phyloP scores from a whole-genome alignment of 2,797 vertebrate species.

The Urocyon cinereoargenteus region DNA sequence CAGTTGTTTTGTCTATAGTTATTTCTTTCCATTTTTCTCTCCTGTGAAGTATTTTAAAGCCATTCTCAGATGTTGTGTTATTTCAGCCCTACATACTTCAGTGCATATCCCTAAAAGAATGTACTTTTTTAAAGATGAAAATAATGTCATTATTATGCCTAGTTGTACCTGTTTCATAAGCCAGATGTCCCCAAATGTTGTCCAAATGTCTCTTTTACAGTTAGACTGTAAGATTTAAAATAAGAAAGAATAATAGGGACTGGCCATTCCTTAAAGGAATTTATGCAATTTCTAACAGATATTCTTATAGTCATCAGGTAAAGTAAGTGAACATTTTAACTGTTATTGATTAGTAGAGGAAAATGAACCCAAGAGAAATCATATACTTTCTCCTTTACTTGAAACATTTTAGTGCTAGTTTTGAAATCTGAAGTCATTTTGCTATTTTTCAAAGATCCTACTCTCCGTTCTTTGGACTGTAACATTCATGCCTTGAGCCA shows the following conservation, averaged over 20 bases:
- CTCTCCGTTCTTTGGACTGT: neutral
- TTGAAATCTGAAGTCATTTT: neutral
- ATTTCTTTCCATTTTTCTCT: neutral
- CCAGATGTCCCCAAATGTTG: neutral
- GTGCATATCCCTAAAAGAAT: neutral
- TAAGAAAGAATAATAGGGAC: neutral
- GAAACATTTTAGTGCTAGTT: neutral
- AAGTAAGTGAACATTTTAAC: constrained; percentile 4
- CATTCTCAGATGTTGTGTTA: neutral
- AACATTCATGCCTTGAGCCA: neutral
- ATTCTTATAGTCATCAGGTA: neutral
- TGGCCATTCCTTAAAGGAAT: neutral
- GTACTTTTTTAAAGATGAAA: neutral
- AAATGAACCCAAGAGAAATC: constrained; percentile 1
- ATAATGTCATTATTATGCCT: neutral
- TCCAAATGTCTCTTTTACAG: neutral
- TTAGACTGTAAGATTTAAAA: constrained; percentile 43
- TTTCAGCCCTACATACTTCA: neutral
- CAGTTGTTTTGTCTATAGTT: neutral
- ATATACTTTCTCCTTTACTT: neutral
- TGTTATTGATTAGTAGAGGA: neutral
- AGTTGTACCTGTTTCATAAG: neutral
- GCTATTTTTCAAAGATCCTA: neutral
- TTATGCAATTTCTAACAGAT: neutral
- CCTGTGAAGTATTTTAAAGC: neutral